Evolutionary conservation across 2,113 vertebrate genomes (phyloP).

Genomic region (Oncorhynchus gorbuscha): DNA sequence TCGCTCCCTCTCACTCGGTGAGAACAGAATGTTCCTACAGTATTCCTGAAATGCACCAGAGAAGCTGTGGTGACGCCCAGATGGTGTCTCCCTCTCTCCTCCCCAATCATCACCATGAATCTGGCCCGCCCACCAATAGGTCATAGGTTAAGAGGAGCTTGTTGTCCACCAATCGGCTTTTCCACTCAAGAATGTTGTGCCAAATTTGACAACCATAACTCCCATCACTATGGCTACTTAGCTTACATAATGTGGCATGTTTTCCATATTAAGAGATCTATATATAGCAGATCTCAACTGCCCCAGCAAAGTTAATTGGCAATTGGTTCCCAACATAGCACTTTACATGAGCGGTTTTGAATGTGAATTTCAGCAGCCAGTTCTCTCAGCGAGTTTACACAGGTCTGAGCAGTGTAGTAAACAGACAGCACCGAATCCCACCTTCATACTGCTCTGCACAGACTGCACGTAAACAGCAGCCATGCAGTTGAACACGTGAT

Average conservation of each 20-base stretch:
- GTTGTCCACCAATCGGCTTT: background rate
- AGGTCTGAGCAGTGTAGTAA: too few relatives aligned
- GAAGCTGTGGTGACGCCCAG: slow-evolving; percentile 3
- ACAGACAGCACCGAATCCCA: too few relatives aligned
- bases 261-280: background rate
- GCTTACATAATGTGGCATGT: background rate
- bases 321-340: too few relatives aligned
- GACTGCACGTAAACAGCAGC: too few relatives aligned
- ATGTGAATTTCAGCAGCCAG: too few relatives aligned
- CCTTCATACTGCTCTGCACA: too few relatives aligned
- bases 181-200: background rate
- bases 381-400: too few relatives aligned
- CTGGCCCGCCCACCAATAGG: background rate
- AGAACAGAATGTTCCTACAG: slow-evolving; percentile 68
- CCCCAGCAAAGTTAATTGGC: background rate
- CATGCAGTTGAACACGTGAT: too few relatives aligned
- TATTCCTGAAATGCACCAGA: slow-evolving; percentile 54
- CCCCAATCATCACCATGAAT: slow-evolving; percentile 31
- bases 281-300: background rate
- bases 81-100: slow-evolving; percentile 46
- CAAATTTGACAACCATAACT: background rate
- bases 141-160: background rate
- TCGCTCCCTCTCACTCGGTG: background rate
- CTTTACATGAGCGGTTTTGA: too few relatives aligned
- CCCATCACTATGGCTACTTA: background rate